Evolutionary conservation across 2,113 vertebrate species (phyloP).

Genomic region (Proteles cristata): DNA sequence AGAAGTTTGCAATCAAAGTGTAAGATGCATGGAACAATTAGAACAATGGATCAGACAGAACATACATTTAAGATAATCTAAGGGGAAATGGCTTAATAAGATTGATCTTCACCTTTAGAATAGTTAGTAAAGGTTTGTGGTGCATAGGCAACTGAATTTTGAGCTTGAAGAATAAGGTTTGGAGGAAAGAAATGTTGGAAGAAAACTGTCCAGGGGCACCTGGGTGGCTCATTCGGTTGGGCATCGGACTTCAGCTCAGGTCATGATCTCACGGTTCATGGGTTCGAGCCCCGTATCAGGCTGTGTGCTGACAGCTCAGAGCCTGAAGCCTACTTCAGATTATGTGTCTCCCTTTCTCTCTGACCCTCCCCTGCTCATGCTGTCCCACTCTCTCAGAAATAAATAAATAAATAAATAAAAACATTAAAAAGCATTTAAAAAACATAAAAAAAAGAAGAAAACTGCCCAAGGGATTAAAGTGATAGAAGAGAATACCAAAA

Average conservation of each 20-base stretch:
- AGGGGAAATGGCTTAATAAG: not conserved
- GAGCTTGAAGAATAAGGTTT: not conserved
- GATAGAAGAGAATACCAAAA: not conserved
- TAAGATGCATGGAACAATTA: not conserved
- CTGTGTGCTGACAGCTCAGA: no score
- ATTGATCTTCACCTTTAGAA: not conserved
- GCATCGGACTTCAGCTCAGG: no score
- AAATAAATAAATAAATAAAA: no score
- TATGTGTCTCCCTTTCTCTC: no score
- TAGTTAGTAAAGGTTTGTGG: not conserved
- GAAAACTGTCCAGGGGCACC: not conserved
- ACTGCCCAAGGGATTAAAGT: not conserved
- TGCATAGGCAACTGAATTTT: not conserved
- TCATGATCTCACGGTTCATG: no score
- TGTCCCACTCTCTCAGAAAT: no score
- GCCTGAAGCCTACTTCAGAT: no score
- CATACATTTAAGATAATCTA: not conserved
- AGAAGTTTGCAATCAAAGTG: not conserved
- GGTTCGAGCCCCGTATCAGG: no score
- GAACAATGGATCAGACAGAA: not conserved
- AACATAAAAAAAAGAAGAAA: no score
- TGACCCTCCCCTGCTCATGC: no score
- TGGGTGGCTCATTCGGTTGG: no score
- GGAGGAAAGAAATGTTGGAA: not conserved
- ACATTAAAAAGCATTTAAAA: no score